Evolutionary conservation across 2,797 vertebrate species (phyloP), one percentile per base, ranked within the genome.

Genomic region (Choloepus didactylus): DNA sequence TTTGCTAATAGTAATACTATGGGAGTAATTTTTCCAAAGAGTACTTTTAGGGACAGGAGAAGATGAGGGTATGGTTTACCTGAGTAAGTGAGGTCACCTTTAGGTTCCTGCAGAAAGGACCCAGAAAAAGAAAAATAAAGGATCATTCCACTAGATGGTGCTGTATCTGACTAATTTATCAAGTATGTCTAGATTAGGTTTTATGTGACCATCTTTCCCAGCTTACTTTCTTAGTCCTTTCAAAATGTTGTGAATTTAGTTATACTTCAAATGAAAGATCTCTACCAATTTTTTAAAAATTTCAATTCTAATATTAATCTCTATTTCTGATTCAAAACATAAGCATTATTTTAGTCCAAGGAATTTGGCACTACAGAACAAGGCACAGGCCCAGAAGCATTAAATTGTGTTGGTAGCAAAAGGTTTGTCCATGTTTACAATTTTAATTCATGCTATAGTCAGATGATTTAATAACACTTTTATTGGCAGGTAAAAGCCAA

Each of bases 221-320:
- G 54, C 6, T 23, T 46, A 59, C 88, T 90, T 95, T 81, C 81
- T 87, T 18, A 19, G 49, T 83, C 16, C 18, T 96, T 90, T 88
- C 31, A 46, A 88, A 83, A 87, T 89, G 92, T 83, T 18, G 69
- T 91, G 59, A 79, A 85, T 86, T 76, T 82, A 89, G 15, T 0
- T 76, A 64, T n/a, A 81, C 41, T 93, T 89, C 77, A 89, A 89
- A 84, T 80, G 49, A 94, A 94, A 89, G 3, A 19, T 73, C 82
- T 5, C 29, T 85, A 25, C 21, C 25, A 80, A 38, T 46, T 9
- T 51, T 87, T 87, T 35, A 35, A 35, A 54, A 56, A 46, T 62
- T 25, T 46, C 29, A 23, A 27, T n/a, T 75, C 31, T 72, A 73
- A 15, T 77, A n/a, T 70, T 83, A 59, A 84, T 59, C 21, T 88